Percentiles rank a stretch among this genome's conserved stretches.
Evolutionary conservation across 2,113 vertebrate genomes (phyloP).

Genomic region (Anser cygnoides): DNA sequence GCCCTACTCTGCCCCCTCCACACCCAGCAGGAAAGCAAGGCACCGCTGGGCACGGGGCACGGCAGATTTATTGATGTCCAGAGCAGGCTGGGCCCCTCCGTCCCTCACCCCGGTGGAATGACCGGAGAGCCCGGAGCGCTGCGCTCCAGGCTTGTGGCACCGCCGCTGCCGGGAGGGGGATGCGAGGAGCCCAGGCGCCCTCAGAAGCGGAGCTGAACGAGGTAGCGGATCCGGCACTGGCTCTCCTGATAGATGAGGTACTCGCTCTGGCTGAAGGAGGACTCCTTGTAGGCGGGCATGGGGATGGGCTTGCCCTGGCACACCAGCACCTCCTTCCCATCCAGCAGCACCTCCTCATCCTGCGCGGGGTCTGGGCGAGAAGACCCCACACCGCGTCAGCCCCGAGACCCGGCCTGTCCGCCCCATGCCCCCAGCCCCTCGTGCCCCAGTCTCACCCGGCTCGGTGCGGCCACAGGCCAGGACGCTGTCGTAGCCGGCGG

Average conservation of each 20-base stretch:
- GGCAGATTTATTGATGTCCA: not conserved
- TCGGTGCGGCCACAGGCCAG: conserved; percentile 84
- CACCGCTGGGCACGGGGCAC: accelerated
- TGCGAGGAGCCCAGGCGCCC: accelerated
- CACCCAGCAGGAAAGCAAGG: accelerated
- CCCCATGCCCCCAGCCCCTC: accelerated
- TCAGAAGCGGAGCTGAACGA: conserved; percentile 84
- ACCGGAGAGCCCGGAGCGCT: accelerated
- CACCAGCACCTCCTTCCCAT: conserved; percentile 83
- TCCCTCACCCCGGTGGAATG: not conserved
- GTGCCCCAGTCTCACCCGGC: conserved; percentile 77
- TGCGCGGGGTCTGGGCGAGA: conserved; percentile 79
- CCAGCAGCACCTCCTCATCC: conserved; percentile 80
- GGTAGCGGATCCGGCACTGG: conserved; percentile 87
- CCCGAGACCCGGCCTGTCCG: not conserved
- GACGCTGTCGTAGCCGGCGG: conserved; percentile 82
- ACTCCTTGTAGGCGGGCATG: conserved; percentile 73
- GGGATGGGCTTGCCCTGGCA: conserved; percentile 81
- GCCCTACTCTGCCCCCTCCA: accelerated
- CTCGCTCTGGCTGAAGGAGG: conserved; percentile 86
- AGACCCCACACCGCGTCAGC: not conserved
- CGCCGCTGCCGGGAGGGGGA: not conserved
- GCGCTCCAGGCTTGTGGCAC: not conserved
- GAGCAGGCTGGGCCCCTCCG: not conserved
- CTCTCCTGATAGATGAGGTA: conserved; percentile 92